Evolutionary conservation across 2,113 vertebrate genomes (phyloP).

Genomic region (Pao palembangensis): DNA sequence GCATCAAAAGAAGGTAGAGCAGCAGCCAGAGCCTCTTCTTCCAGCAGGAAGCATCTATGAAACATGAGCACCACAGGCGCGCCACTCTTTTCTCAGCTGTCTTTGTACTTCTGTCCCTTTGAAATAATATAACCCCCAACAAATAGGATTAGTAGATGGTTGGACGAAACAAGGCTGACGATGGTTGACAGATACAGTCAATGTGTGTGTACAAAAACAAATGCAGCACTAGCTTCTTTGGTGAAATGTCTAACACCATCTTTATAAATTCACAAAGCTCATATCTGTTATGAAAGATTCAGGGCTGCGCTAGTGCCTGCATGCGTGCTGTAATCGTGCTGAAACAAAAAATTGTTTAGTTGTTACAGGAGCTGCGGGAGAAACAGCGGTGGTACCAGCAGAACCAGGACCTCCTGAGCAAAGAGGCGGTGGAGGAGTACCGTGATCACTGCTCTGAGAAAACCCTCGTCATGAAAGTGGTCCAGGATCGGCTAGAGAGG

Average conservation of each 20-base stretch:
- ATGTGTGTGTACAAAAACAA: too few relatives aligned
- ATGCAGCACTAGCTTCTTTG: too few relatives aligned
- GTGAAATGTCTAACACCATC: too few relatives aligned
- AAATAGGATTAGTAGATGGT: too few relatives aligned
- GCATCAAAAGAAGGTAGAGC: background rate
- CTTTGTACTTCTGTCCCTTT: too few relatives aligned
- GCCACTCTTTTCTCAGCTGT: too few relatives aligned
- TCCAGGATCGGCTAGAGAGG: conserved; percentile 26
- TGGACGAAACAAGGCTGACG: too few relatives aligned
- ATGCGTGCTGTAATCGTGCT: background rate
- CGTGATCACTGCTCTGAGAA: conserved; percentile 67
- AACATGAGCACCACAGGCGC: background rate
- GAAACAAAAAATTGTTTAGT: background rate
- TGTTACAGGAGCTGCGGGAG: conserved; percentile 72
- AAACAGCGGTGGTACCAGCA: conserved; percentile 77
- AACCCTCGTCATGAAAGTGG: conserved; percentile 7
- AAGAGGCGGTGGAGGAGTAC: conserved; percentile 67
- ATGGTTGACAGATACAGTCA: too few relatives aligned
- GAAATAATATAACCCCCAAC: too few relatives aligned
- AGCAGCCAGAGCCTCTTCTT: background rate
- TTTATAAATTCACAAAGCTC: too few relatives aligned
- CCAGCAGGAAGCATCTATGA: background rate
- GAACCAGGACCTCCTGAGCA: conserved; percentile 63
- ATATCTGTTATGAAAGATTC: background rate
- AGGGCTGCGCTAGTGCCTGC: background rate